phyloP scores from a whole-genome alignment of 2,797 vertebrate species.

The Kryptolebias ocellatus region DNA sequence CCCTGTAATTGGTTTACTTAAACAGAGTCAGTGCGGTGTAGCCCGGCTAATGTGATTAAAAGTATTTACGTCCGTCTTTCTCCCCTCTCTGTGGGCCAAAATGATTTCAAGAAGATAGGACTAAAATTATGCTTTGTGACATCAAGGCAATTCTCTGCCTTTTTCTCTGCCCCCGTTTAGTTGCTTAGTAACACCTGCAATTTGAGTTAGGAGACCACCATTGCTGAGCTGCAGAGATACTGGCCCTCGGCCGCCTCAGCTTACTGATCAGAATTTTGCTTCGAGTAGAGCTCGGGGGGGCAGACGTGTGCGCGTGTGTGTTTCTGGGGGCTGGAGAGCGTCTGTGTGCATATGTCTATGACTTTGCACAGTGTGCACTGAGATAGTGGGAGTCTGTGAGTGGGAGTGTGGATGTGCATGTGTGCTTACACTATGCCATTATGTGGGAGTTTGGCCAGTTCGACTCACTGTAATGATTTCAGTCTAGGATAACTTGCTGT shows the following conservation, averaged over 20 bases:
- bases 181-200: slow-evolving; percentile 87
- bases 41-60: slow-evolving; percentile 31
- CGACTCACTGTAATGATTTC: slow-evolving; percentile 65
- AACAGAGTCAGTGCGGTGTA: slow-evolving; percentile 8
- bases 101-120: slow-evolving; percentile 69
- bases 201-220: slow-evolving; percentile 73
- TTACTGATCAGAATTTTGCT: slow-evolving; percentile 72
- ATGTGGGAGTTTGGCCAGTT: slow-evolving; percentile 77
- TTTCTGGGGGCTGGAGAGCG: slow-evolving; percentile 6
- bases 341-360: slow-evolving; percentile 52
- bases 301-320: slow-evolving; percentile 33
- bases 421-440: slow-evolving; percentile 70
- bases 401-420: slow-evolving; percentile 74
- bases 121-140: slow-evolving; percentile 75
- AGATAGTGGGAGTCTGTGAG: slow-evolving; percentile 65
- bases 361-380: slow-evolving; percentile 49
- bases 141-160: slow-evolving; percentile 75
- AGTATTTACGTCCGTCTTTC: slow-evolving; percentile 34
- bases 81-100: slow-evolving; percentile 44
- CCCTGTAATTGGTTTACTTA: slow-evolving; percentile 15
- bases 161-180: slow-evolving; percentile 75
- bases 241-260: slow-evolving; percentile 59
- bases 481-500: slow-evolving; percentile 68
- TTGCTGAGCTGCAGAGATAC: slow-evolving; percentile 67
- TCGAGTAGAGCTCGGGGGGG: slow-evolving; percentile 66